Base-by-base conservation (phyloP, 2,113 vertebrate species). In the Strigops habroptila region DNA sequence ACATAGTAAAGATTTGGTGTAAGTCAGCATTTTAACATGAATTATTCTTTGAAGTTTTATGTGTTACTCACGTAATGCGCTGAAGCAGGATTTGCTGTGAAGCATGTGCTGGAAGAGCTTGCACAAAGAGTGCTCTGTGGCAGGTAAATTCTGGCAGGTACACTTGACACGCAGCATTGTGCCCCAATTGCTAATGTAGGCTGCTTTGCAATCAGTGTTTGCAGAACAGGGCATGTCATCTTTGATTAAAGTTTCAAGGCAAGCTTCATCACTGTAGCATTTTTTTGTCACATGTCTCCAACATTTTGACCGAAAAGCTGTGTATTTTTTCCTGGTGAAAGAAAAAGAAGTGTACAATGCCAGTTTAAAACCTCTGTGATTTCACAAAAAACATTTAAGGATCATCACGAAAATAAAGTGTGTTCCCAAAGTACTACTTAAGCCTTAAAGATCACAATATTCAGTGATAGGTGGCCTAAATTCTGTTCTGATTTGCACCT, bases 1-100 rank as follows among this genome's bases (percentile, higher is more conserved):
- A 31, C 41, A 48, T 2, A 73, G 21, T 16, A 43, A 85, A 86
- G 19, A 77, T 49, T 37, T 75, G 21, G 16, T 35, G 14, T 6
- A 43, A 82, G 18, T 17, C 33, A 35, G 13, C 18, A 25, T 59
- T 46, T 59, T 59, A 39, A 55, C 41, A 60, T 5, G 2, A 41
- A 51, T 39, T 59, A 27, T 70, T 46, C 25, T 44, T n/a, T 65
- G 7, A 76, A 35, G 9, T 5, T 17, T 21, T 23, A 15, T 8
- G 18, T 23, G 7, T 51, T 51, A 83, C n/a, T 76, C 67, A 93
- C 87, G 71, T 18, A 91, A 98, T 98, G 99, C 97, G 98, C 98
- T 95, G 96, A 99, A 98, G 92, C 97, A 98, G 44, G 98, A 98
- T 73, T 97, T 98, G 82, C 98, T 98, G 73, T 99, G 98, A 90